Evolutionary conservation across 2,113 vertebrate genomes (phyloP).

Genomic region (Archocentrus centrarchus): DNA sequence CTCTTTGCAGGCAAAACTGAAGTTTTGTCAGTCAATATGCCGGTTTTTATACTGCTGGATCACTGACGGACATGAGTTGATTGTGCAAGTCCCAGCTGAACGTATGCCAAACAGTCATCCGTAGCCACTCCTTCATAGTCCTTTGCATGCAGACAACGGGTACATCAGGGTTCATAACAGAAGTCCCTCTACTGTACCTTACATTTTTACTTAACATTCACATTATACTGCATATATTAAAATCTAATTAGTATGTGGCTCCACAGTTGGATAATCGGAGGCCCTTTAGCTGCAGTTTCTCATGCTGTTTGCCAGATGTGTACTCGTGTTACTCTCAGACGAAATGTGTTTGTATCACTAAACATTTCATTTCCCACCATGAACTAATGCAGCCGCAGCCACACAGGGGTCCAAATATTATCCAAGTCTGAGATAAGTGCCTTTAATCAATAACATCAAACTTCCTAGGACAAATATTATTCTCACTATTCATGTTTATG

Average conservation of each 20-base stretch:
- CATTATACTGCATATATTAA: neutral
- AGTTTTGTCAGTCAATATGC: neutral
- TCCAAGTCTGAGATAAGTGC: constrained; percentile 15
- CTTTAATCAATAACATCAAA: neutral
- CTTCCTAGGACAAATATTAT: neutral
- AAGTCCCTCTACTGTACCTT: neutral
- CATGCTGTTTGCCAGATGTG: constrained; percentile 50
- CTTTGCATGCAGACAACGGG: neutral
- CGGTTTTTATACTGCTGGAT: neutral
- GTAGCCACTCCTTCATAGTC: neutral
- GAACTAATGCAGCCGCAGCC: constrained; percentile 20
- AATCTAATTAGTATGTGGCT: constrained; percentile 7
- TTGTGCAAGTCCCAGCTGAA: neutral
- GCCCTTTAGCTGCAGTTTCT: constrained; percentile 10
- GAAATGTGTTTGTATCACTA: constrained; percentile 20
- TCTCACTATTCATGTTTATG: neutral
- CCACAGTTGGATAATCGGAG: constrained; percentile 6
- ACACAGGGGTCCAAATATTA: constrained; percentile 24
- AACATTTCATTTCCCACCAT: constrained; percentile 39
- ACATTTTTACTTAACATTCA: neutral
- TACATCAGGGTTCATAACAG: neutral
- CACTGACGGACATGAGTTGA: neutral
- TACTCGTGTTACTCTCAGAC: constrained; percentile 25
- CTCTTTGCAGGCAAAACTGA: constrained; percentile 11
- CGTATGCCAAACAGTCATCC: neutral